phyloP scores from a whole-genome alignment of 2,797 vertebrate genomes.

The Eulemur albifrons region DNA sequence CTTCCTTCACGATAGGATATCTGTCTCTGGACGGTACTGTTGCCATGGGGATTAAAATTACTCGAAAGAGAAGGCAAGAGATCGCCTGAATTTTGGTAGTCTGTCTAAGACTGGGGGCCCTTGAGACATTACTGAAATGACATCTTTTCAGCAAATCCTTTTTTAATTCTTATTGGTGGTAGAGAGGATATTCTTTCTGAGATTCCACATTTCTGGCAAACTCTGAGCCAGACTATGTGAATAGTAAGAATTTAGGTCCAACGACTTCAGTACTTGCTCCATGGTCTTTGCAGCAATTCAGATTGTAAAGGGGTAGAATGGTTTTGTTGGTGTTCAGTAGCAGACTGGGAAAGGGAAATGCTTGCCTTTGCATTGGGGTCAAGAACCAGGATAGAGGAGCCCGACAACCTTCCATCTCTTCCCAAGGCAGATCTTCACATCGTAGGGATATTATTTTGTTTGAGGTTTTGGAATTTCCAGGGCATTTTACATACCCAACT shows the following conservation, averaged over 20 bases:
- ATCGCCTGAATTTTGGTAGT: not conserved
- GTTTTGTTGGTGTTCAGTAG: not conserved
- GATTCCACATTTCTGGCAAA: not conserved
- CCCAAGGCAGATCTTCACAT: not conserved
- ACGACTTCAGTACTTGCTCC: not conserved
- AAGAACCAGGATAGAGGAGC: not conserved
- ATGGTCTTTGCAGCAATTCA: not conserved
- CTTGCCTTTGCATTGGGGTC: not conserved
- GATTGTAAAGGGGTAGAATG: not conserved
- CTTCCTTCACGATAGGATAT: not conserved
- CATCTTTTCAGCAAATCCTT: not conserved
- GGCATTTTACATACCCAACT: not conserved
- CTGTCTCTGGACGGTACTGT: not conserved
- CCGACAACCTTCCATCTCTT: not conserved
- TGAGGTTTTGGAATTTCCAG: not conserved
- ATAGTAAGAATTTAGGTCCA: not conserved
- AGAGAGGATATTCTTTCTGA: not conserved
- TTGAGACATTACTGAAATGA: not conserved
- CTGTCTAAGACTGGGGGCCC: not conserved
- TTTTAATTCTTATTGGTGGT: not conserved
- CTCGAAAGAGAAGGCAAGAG: not conserved
- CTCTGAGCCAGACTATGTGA: not conserved
- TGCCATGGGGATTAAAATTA: not conserved
- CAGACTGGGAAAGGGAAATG: not conserved
- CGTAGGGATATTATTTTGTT: not conserved